Percentiles rank a stretch among this genome's conserved stretches.
Conservation (phyloP, 2,113 vertebrate genomes). For the Excalfactoria chinensis region DNA sequence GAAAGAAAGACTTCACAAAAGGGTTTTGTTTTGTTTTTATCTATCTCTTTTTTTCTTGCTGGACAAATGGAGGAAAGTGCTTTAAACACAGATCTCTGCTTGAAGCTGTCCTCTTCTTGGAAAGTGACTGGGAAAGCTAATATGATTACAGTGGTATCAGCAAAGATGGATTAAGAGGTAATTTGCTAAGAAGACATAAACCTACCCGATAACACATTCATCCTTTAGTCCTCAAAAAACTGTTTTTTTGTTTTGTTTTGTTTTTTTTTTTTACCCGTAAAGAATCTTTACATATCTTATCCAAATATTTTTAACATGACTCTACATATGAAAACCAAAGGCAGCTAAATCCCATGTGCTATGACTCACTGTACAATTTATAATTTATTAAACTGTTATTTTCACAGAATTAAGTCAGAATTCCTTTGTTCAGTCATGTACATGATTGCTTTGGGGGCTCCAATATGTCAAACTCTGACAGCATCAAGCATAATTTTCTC, state of each 20-base stretch:
- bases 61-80: not conserved
- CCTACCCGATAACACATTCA: not conserved
- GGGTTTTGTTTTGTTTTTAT: not conserved
- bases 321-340: not conserved
- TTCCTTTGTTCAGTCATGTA: constrained; percentile 25
- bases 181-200: not conserved
- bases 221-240: not conserved
- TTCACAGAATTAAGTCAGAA: constrained; percentile 42
- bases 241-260: not conserved
- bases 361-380: constrained; percentile 5
- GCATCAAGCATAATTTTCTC: constrained; percentile 29
- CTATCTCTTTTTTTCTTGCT: not conserved
- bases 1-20: not conserved
- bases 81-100: not conserved
- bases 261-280: not conserved
- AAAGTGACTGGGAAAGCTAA: not conserved
- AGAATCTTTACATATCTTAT: not conserved
- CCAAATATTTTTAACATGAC: constrained; percentile 5
- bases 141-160: not conserved
- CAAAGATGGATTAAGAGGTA: not conserved
- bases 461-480: constrained; percentile 5
- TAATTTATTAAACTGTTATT: constrained; percentile 44
- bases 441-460: not conserved
- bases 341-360: not conserved
- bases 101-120: not conserved